Base-by-base conservation (phyloP, 2,113 vertebrate species). In the Rhea americana region DNA sequence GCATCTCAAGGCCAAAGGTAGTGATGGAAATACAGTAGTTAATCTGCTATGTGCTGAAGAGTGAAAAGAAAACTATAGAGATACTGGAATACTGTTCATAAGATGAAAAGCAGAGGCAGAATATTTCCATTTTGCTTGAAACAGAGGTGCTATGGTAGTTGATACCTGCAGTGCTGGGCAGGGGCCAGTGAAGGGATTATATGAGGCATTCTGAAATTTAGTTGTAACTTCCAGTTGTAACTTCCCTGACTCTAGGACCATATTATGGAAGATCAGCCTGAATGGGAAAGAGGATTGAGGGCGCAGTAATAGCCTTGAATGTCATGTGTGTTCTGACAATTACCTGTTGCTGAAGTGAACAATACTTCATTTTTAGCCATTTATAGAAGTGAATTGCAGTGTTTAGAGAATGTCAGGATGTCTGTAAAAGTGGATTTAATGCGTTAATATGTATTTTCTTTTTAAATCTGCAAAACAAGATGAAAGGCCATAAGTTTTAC, bases 191-290 rank as follows among this genome's bases (percentile, higher is more conserved):
- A 37, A 68, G 47, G 13, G 25, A 8, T 72, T 35, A 5, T 22
- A 6, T 39, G 17, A 56, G 67, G n/a, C 68, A 7, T 47, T 62
- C 50, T 68, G 28, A 85, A 83, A 81, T 35, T 39, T 13, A 19
- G 2, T 19, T 68, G 32, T 19, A 66, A 7, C 55, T 84, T 83
- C 50, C 41, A 81, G 65, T 35, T 35, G 35, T 35, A 35, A 22
- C 0, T 0, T 35, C 35, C 35, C 35, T 62, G 65, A 81, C 12
- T 66, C 13, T 58, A 0, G 2, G 43, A 25, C 41, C 30, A 7
- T 17, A 17, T 48, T 9, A 28, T 80, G 20, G 37, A 80, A 62
- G 21, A 37, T 62, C 13, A 65, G 32, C 7, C 35, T 35, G 47
- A 62, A 50, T 22, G 50, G 39, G 76, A 65, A 43, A 9, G 7